phyloP scores from a whole-genome alignment of 2,113 vertebrate genomes.

The Chamaetylas fuelleborni region DNA sequence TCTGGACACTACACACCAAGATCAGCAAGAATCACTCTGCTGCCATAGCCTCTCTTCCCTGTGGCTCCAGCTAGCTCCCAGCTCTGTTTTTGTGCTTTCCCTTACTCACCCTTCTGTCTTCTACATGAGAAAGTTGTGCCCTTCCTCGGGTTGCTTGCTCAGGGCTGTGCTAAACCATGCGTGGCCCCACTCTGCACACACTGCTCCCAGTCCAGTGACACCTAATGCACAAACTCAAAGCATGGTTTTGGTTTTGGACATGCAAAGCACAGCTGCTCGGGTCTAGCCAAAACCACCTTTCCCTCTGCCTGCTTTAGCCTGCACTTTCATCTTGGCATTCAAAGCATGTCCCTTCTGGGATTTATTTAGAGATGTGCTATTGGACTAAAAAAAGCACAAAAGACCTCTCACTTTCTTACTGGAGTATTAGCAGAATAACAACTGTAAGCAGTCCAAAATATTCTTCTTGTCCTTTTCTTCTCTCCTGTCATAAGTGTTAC shows the following conservation, averaged over 20 bases:
- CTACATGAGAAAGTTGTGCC: background rate
- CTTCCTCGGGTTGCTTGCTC: accelerated
- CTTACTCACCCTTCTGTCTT: background rate
- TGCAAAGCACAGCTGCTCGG: background rate
- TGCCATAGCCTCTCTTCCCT: background rate
- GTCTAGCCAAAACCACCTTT: slow-evolving; percentile 46
- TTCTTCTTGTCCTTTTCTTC: slow-evolving; percentile 14
- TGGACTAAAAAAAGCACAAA: slow-evolving; percentile 1
- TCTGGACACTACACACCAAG: background rate
- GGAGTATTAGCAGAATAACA: background rate
- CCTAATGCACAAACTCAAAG: background rate
- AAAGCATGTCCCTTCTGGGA: background rate
- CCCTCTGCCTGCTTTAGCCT: background rate
- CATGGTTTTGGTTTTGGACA: slow-evolving; percentile 21
- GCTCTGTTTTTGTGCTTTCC: background rate
- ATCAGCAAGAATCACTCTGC: background rate
- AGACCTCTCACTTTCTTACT: slow-evolving; percentile 34
- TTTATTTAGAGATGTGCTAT: background rate
- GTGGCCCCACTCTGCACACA: accelerated
- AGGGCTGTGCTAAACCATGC: accelerated
- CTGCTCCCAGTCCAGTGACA: accelerated
- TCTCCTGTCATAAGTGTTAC: background rate
- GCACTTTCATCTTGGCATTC: background rate
- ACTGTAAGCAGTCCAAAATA: background rate
- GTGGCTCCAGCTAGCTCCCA: background rate